phyloP scores from a whole-genome alignment of 2,888 invertebrate genomes.

The Oxyscelio sp. region DNA sequence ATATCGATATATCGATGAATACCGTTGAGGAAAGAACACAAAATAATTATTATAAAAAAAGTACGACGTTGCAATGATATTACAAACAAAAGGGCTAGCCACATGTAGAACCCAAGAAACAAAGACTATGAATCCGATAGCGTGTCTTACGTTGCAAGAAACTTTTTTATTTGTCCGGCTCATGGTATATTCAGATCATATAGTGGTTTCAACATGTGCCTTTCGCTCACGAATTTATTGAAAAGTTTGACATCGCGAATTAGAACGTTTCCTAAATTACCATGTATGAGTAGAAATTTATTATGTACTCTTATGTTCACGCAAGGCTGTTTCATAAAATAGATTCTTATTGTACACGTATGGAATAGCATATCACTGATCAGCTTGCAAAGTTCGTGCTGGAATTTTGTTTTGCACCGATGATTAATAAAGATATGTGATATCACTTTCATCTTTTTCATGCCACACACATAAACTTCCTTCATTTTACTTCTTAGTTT shows the following conservation, averaged over 20 bases:
- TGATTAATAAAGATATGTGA: slow-evolving; percentile 64
- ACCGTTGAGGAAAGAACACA: too few species aligned
- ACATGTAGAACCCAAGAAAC: too few species aligned
- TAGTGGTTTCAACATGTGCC: slow-evolving; percentile 84
- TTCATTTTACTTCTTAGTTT: background rate
- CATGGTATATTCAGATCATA: too few species aligned
- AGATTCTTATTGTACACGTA: slow-evolving; percentile 64
- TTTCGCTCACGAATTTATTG: slow-evolving; percentile 81
- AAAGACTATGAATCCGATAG: too few species aligned
- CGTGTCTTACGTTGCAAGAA: too few species aligned
- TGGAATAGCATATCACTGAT: slow-evolving; percentile 77
- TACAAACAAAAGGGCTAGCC: too few species aligned
- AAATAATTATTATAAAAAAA: too few species aligned
- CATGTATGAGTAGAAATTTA: slow-evolving; percentile 58
- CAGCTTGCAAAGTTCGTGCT: slow-evolving; percentile 62
- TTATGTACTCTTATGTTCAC: slow-evolving; percentile 55
- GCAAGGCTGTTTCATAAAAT: slow-evolving; percentile 68
- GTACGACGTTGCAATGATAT: too few species aligned
- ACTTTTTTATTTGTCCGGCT: too few species aligned
- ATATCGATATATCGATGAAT: too few species aligned
- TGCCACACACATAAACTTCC: too few species aligned
- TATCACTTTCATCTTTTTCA: slow-evolving; percentile 6
- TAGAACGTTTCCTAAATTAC: slow-evolving; percentile 77
- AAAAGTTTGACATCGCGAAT: slow-evolving; percentile 60
- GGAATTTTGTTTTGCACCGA: slow-evolving; percentile 65